phyloP scores from a whole-genome alignment of 2,888 invertebrate genomes.

The Labia minor region DNA sequence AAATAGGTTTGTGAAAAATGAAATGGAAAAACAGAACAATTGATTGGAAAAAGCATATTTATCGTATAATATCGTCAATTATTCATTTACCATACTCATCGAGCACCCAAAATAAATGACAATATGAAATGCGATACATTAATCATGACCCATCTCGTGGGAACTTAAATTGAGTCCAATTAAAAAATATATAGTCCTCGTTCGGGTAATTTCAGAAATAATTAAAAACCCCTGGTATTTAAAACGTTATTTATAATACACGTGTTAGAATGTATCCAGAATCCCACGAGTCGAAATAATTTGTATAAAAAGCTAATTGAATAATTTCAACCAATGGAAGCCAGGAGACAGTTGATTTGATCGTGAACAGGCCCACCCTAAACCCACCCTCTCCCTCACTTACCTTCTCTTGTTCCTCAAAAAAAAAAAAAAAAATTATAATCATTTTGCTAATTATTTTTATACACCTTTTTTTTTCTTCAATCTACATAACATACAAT shows the following conservation, averaged over 20 bases:
- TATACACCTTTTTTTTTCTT: no score
- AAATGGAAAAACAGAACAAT: background rate
- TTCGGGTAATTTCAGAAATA: background rate
- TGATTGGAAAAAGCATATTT: constrained; percentile 1
- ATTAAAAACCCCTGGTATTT: constrained; percentile 13
- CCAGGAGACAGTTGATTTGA: constrained; percentile 5
- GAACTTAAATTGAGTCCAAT: constrained; percentile 8
- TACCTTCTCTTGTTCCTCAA: background rate
- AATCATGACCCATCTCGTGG: constrained; percentile 5
- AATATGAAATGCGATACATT: constrained; percentile 8
- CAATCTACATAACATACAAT: no score
- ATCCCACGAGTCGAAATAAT: constrained; percentile 8
- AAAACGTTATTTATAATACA: constrained; percentile 13
- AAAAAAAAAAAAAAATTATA: no score
- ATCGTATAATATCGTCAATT: background rate
- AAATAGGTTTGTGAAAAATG: background rate
- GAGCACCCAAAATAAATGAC: background rate
- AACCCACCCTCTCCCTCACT: no score
- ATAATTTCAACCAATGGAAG: background rate
- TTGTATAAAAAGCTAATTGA: constrained; percentile 13
- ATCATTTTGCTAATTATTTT: no score
- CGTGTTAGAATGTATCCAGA: background rate
- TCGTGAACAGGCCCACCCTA: background rate
- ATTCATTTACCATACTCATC: background rate
- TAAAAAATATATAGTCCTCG: constrained; percentile 1